phyloP scores from a whole-genome alignment of 1,140 invertebrate species.

The Charaxes varanes region DNA sequence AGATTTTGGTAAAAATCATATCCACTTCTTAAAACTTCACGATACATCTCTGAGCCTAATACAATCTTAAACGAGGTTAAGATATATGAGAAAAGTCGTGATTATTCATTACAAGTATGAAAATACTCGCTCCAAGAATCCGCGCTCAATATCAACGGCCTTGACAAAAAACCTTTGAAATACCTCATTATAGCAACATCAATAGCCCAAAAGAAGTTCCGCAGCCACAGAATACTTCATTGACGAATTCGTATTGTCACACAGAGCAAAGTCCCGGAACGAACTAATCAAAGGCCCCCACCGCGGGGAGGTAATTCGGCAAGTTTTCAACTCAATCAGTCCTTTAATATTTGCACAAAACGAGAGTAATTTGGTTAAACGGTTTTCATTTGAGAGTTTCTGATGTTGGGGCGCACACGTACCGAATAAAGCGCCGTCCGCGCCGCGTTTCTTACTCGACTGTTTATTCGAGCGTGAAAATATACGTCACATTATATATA shows the following conservation, averaged over 20 bases:
- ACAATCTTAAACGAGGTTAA: no score
- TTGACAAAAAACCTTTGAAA: no score
- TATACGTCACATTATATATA: no score
- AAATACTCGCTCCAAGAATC: no score
- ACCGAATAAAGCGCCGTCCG: not conserved
- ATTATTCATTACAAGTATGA: no score
- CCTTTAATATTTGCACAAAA: conserved; percentile 53
- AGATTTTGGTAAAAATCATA: no score
- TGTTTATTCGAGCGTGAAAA: not conserved
- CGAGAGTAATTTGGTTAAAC: conserved; percentile 48
- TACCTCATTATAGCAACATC: conserved; percentile 2
- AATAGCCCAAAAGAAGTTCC: conserved; percentile 1
- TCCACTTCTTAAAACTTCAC: no score
- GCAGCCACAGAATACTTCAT: conserved; percentile 8
- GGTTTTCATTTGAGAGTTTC: conserved; percentile 36
- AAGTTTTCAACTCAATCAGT: conserved; percentile 56
- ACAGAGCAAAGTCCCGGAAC: conserved; percentile 19
- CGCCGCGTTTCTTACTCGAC: conserved; percentile 1
- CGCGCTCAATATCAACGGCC: no score
- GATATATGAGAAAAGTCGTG: no score
- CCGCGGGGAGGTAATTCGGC: conserved; percentile 34
- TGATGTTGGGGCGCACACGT: conserved; percentile 9
- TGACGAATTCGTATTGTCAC: conserved; percentile 16
- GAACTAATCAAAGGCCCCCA: conserved; percentile 29
- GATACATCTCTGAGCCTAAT: no score